Base-by-base conservation (phyloP, 2,797 vertebrate genomes). In the Coracias cyanogaster region DNA sequence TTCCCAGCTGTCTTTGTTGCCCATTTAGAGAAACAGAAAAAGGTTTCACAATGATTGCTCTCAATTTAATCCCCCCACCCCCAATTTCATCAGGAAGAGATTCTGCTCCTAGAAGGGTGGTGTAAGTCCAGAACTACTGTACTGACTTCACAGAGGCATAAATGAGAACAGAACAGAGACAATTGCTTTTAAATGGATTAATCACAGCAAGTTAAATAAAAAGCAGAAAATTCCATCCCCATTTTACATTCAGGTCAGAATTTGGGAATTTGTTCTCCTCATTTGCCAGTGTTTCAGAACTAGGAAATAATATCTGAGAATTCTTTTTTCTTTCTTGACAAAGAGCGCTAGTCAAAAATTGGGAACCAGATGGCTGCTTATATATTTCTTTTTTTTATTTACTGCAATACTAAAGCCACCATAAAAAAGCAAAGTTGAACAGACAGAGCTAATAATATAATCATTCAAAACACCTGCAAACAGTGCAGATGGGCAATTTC, bases 381-480 rank as follows among this genome's bases (percentile, higher is more conserved):
- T 99, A 98, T 99, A 98, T 98, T 99, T 98, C 98, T 98, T 98
- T 97, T 98, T 97, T 97, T 98, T 98, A 98, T 98, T 97, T 97
- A 98, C 98, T 95, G 97, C 98, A 98, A 98, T 97, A 98, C 98
- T 98, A 99, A 99, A 99, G 99, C 98, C 98, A 98, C 98, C 98
- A 98, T 99, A 99, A 99, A 99, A 98, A 99, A 99, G 98, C 98
- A 99, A 99, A 99, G 98, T 99, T 99, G 99, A 99, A 98, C 98
- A 98, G 98, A 99, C 98, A 99, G 98, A 99, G 99, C 99, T 99
- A 99, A 99, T 99, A 99, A 99, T 99, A 99, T 99, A 99, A 99
- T 99, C 99, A 99, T 99, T 99, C 98, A 99, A 98, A 99, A 99
- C 99, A 99, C 99, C 99, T 99, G 99, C 98, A 99, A 99, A 98